A percentile compares a stretch with the other conserved stretches of the same genome.
Evolutionary conservation across 2,797 vertebrate species (phyloP).

Genomic region (Alcedo atthis): DNA sequence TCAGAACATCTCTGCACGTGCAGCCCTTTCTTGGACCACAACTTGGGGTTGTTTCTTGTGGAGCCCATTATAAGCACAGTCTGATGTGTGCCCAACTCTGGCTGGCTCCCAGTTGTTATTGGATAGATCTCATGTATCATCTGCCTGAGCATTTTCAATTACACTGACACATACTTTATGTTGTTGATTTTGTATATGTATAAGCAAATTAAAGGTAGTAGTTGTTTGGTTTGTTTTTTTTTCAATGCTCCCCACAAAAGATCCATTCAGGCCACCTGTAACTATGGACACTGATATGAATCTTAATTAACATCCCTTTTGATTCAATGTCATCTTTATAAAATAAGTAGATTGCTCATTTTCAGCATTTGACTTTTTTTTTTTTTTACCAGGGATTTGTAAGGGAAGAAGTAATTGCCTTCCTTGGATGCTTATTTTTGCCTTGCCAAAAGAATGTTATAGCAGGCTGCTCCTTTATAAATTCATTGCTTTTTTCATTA

Average conservation of each 20-base stretch:
- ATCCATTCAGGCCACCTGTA: not conserved
- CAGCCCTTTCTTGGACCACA: not conserved
- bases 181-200: not conserved
- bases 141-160: not conserved
- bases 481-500: not conserved
- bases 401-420: not conserved
- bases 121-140: not conserved
- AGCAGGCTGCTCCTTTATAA: not conserved
- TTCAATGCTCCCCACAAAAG: accelerated
- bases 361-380: not conserved
- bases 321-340: not conserved
- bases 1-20: not conserved
- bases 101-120: not conserved
- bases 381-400: not conserved
- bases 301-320: not conserved
- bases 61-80: not conserved
- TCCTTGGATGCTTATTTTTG: not conserved
- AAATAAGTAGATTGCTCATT: not conserved
- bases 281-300: not conserved
- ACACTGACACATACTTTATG: not conserved
- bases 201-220: not conserved
- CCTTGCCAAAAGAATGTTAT: not conserved
- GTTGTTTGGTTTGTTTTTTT: not conserved
- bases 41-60: not conserved
- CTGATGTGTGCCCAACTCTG: not conserved